A percentile compares a stretch with the other conserved stretches of the same genome.
phyloP scores from a whole-genome alignment of 1,140 invertebrate genomes.

The Bombus breviceps region DNA sequence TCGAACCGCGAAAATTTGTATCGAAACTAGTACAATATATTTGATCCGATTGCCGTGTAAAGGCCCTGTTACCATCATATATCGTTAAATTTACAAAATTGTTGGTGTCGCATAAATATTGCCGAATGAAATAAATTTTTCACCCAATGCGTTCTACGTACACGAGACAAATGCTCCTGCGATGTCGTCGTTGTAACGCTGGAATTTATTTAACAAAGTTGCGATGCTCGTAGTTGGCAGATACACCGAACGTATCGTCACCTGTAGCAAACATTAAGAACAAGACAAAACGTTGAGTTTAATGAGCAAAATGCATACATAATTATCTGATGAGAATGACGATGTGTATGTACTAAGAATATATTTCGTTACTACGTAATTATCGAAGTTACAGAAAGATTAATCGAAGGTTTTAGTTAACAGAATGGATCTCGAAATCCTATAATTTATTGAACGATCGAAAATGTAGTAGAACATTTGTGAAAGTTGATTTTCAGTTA shows the following conservation, averaged over 20 bases:
- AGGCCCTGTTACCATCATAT: background rate
- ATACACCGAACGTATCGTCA: background rate
- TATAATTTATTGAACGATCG: background rate
- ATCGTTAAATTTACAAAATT: background rate
- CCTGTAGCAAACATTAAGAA: background rate
- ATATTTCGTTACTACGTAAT: background rate
- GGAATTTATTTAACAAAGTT: no score
- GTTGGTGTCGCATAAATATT: background rate
- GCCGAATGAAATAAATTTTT: background rate
- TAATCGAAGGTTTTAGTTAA: background rate
- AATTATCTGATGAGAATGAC: background rate
- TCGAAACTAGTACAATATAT: background rate
- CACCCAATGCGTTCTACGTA: background rate
- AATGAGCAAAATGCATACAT: background rate
- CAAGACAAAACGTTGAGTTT: no score
- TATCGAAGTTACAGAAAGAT: background rate
- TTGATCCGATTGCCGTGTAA: background rate
- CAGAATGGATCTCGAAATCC: background rate
- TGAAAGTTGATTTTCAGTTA: conserved; percentile 22
- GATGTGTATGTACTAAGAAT: background rate
- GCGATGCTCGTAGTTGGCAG: background rate
- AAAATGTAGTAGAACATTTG: no score
- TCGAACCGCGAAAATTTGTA: background rate
- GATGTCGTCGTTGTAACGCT: no score
- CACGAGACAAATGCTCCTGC: background rate